Percentiles rank a stretch among this genome's conserved stretches.
Evolutionary conservation across 1,140 invertebrate species (phyloP).

Genomic region (Hycleus phaleratus): DNA sequence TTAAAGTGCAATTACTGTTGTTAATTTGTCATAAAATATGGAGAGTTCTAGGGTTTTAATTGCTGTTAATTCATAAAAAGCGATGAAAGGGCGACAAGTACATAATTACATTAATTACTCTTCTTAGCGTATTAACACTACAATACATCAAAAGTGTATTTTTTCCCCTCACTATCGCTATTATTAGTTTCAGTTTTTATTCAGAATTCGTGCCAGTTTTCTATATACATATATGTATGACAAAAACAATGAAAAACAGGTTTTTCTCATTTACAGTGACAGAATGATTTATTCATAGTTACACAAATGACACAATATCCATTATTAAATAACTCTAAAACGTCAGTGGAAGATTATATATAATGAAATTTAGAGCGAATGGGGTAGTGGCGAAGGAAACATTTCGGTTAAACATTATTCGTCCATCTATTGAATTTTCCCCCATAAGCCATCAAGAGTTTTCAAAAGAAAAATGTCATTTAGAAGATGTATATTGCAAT

Average conservation of each 20-base stretch:
- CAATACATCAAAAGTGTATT: conserved; percentile 15
- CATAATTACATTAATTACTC: conserved; percentile 7
- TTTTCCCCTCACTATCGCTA: conserved; percentile 5
- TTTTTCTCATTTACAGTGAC: conserved; percentile 18
- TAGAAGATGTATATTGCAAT: too few relatives aligned
- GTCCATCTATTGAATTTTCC: too few relatives aligned
- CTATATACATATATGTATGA: not conserved
- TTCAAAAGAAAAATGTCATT: too few relatives aligned
- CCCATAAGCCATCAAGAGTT: too few relatives aligned
- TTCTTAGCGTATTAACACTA: conserved; percentile 10
- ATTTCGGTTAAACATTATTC: too few relatives aligned
- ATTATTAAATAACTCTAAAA: conserved; percentile 12
- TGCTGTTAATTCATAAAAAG: too few relatives aligned
- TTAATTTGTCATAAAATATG: too few relatives aligned
- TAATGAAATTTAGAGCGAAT: too few relatives aligned
- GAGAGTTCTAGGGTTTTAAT: too few relatives aligned
- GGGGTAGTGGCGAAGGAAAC: too few relatives aligned
- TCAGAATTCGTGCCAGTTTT: conserved; percentile 9
- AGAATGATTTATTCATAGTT: conserved; percentile 15
- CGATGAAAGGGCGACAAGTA: too few relatives aligned
- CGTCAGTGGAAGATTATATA: not conserved
- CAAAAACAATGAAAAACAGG: conserved; percentile 18
- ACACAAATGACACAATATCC: conserved; percentile 3
- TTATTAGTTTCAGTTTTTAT: not conserved
- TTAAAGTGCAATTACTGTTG: not conserved